Evolutionary conservation across 2,888 invertebrate species (phyloP).

Genomic region (Latheticus oryzae): DNA sequence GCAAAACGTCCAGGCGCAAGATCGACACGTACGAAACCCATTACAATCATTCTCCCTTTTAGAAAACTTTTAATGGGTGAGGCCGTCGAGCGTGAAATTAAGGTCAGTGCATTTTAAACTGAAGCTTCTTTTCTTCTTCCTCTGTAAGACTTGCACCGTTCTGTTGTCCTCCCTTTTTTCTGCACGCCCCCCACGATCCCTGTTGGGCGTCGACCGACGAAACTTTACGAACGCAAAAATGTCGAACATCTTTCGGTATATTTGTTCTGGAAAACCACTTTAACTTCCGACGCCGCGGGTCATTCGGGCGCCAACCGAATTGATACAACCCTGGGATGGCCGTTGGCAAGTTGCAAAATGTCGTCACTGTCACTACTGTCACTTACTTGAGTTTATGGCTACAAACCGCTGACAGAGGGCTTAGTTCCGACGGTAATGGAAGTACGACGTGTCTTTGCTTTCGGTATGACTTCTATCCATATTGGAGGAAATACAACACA

Average conservation of each 20-base stretch:
- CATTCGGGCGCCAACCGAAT: slow-evolving; percentile 34
- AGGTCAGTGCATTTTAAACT: slow-evolving; percentile 50
- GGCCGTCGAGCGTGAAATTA: slow-evolving; percentile 48
- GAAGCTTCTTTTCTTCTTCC: slow-evolving; percentile 24
- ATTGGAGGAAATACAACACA: slow-evolving; percentile 3
- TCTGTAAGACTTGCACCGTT: slow-evolving; percentile 29
- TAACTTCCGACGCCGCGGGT: slow-evolving; percentile 26
- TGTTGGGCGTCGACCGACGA: slow-evolving; percentile 11
- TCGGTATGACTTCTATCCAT: slow-evolving; percentile 3
- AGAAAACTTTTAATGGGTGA: slow-evolving; percentile 39
- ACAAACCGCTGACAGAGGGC: slow-evolving; percentile 53
- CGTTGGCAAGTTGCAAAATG: slow-evolving; percentile 27
- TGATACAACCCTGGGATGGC: slow-evolving; percentile 24
- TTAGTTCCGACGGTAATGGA: slow-evolving; percentile 53
- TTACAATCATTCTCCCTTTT: slow-evolving; percentile 21
- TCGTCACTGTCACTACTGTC: slow-evolving; percentile 40
- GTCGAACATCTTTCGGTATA: slow-evolving; percentile 29
- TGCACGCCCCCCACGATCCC: background rate
- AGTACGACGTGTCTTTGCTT: slow-evolving; percentile 50
- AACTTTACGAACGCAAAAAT: slow-evolving; percentile 21
- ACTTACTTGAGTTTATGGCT: slow-evolving; percentile 48
- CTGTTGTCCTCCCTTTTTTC: slow-evolving; percentile 4
- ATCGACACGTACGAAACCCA: slow-evolving; percentile 35
- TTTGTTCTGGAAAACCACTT: slow-evolving; percentile 32
- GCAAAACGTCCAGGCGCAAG: slow-evolving; percentile 4